Evolutionary conservation across 37 sponge, comb jelly and placozoan genomes (phyloP).

Genomic region (Petrosia ficiformis): DNA sequence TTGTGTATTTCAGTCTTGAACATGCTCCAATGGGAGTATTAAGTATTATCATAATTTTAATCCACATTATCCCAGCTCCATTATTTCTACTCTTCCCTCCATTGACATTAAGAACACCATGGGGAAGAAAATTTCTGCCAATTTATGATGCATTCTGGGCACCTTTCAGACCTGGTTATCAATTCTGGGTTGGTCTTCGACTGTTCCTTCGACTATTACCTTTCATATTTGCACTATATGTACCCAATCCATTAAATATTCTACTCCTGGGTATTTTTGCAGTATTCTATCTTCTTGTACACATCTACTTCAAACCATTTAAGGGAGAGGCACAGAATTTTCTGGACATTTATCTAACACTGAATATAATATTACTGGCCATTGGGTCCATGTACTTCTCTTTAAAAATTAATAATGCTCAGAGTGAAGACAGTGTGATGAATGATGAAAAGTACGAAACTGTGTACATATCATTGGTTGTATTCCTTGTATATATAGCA

Average conservation of each 20-base stretch:
- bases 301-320: constrained; percentile 24
- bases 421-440: too few species aligned
- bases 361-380: constrained; percentile 14
- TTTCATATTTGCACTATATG: background rate
- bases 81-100: constrained; percentile 28
- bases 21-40: constrained; percentile 32
- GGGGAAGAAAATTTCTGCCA: constrained; percentile 14
- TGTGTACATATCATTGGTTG: too few species aligned
- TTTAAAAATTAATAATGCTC: too few species aligned
- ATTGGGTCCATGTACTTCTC: background rate
- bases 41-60: constrained; percentile 9
- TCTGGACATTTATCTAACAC: constrained; percentile 21
- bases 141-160: constrained; percentile 51
- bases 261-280: constrained; percentile 6
- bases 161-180: constrained; percentile 23
- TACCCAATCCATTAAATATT: background rate
- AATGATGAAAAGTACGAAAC: too few species aligned
- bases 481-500: too few species aligned
- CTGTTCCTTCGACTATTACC: constrained; percentile 33
- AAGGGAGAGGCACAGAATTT: constrained; percentile 11
- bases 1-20: constrained; percentile 12
- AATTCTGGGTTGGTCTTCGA: constrained; percentile 58
- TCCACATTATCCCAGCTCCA: constrained; percentile 26
- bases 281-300: constrained; percentile 3
- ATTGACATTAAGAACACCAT: background rate